These are phyloP conservation scores for Pandemis cinnamomeana DNA, from an alignment of 2,888 invertebrate genomes.

Conservation along the genomic window DNA sequence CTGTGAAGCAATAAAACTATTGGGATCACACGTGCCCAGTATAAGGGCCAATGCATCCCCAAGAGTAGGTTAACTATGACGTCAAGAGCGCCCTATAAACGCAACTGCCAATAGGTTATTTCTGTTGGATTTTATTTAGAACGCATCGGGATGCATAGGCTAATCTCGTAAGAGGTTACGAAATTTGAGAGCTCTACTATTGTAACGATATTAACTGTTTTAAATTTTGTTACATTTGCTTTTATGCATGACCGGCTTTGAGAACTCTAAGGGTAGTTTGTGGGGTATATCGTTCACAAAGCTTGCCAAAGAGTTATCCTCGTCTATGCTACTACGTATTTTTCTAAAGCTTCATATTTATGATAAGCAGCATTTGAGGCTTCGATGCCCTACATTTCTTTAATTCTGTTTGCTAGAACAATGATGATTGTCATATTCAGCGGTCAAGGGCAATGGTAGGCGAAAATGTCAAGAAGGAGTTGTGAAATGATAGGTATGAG, in stretches of 20 bases:
- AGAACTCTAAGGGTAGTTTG: no score
- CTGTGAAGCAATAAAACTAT: constrained; percentile 53
- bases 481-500: constrained; percentile 27
- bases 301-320: no score
- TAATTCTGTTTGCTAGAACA: constrained; percentile 5
- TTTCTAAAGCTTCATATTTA: no score
- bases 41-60: constrained; percentile 65
- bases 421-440: not conserved
- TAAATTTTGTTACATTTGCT: no score
- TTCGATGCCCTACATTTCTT: no score
- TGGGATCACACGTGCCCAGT: constrained; percentile 61
- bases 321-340: no score
- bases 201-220: constrained; percentile 23
- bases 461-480: constrained; percentile 31
- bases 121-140: constrained; percentile 54
- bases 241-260: no score
- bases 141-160: constrained; percentile 54
- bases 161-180: constrained; percentile 42
- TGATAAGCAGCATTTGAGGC: no score
- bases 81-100: constrained; percentile 61
- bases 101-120: constrained; percentile 55
- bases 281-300: no score
- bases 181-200: constrained; percentile 31
- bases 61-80: constrained; percentile 69
- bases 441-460: constrained; percentile 29